These are phyloP conservation scores for Pomatorhinus ruficollis DNA, from an alignment of 2,113 vertebrate species.

Conservation along the genomic window DNA sequence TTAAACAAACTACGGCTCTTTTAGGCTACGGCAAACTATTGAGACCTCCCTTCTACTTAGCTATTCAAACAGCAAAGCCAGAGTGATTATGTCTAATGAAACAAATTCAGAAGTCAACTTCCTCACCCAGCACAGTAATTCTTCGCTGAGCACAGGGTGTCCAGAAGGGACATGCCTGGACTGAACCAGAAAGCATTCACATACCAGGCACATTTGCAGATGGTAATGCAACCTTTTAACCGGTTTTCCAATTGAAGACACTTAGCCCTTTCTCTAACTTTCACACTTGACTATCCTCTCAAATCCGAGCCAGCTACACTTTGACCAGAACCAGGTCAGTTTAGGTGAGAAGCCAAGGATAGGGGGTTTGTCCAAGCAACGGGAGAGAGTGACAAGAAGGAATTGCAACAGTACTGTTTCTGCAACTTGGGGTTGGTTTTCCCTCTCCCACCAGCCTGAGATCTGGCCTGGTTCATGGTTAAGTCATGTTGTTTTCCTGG, in stretches of 20 bases:
- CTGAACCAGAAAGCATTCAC: not conserved
- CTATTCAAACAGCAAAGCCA: not conserved
- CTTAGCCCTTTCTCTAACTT: not conserved
- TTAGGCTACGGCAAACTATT: not conserved
- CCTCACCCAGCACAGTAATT: not conserved
- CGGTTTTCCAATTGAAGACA: not conserved
- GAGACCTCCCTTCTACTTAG: not conserved
- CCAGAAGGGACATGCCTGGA: not conserved
- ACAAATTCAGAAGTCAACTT: not conserved
- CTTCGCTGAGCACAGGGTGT: not conserved
- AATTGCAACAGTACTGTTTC: not conserved
- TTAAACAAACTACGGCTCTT: not conserved
- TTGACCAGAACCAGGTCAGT: not conserved
- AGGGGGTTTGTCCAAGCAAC: not conserved
- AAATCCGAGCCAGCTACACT: not conserved
- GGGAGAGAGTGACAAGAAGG: not conserved
- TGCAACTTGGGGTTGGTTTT: not conserved
- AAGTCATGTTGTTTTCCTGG: accelerated
- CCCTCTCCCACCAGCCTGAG: not conserved
- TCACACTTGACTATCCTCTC: not conserved
- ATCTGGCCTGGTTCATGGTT: accelerated
- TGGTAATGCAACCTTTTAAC: not conserved
- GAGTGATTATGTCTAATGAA: not conserved
- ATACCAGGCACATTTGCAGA: not conserved
- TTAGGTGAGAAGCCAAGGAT: accelerated